Conservation (phyloP, 2,113 vertebrate genomes). For the Notarius lentiginosus region DNA sequence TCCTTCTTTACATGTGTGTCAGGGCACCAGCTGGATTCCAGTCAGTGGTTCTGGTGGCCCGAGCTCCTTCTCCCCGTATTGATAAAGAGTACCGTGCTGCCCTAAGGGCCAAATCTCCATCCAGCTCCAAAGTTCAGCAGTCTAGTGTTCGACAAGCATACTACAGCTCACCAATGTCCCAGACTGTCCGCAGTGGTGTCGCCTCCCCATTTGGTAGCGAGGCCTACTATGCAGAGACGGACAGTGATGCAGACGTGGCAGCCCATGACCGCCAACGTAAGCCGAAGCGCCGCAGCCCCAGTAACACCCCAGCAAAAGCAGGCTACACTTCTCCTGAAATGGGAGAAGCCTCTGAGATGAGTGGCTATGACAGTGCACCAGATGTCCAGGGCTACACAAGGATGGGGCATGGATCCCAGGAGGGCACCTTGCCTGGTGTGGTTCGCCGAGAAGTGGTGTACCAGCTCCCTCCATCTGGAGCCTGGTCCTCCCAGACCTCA, state of each 20-base stretch:
- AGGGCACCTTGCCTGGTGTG: constrained; percentile 65
- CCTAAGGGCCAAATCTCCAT: constrained; percentile 69
- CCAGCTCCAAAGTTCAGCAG: constrained; percentile 60
- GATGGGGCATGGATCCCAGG: constrained; percentile 59
- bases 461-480: constrained; percentile 63
- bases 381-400: constrained; percentile 73
- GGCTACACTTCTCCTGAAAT: constrained; percentile 69
- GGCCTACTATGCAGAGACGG: constrained; percentile 95
- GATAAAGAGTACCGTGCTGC: constrained; percentile 78
- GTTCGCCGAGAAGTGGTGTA: constrained; percentile 79
- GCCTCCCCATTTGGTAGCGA: constrained; percentile 92
- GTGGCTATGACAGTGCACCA: constrained; percentile 77
- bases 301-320: constrained; percentile 63
- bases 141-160: constrained; percentile 65
- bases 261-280: constrained; percentile 74
- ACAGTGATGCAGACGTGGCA: constrained; percentile 88
- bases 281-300: constrained; percentile 74
- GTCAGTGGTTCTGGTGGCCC: constrained; percentile 75
- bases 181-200: constrained; percentile 68
- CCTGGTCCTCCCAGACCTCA: constrained; percentile 74
- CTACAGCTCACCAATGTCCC: constrained; percentile 55
- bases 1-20: constrained; percentile 43
- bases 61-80: constrained; percentile 76
- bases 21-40: constrained; percentile 75
- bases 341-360: constrained; percentile 77